Conservation (phyloP, 2,113 vertebrate genomes). For the Hucho hucho region DNA sequence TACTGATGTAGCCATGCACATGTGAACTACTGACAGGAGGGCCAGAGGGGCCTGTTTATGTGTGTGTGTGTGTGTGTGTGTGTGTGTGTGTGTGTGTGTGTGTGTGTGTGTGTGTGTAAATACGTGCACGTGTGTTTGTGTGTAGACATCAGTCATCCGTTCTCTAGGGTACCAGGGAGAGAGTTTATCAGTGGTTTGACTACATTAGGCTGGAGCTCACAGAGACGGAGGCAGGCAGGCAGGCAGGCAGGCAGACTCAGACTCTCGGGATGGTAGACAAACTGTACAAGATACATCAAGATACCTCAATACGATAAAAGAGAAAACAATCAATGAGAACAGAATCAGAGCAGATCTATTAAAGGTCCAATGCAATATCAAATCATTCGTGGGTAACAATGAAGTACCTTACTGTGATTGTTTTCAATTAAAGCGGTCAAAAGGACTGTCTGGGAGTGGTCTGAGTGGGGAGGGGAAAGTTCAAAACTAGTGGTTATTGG, state of each 20-base stretch:
- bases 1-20: slow-evolving; percentile 27
- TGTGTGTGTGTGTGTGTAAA: slow-evolving; percentile 11
- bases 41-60: background rate
- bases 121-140: background rate
- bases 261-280: slow-evolving; percentile 11
- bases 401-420: no score
- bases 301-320: no score
- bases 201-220: slow-evolving; percentile 30
- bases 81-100: slow-evolving; percentile 20
- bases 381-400: no score
- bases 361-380: no score
- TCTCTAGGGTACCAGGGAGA: slow-evolving; percentile 42
- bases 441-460: no score
- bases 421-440: no score
- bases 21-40: slow-evolving; percentile 5
- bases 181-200: slow-evolving; percentile 50
- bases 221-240: background rate
- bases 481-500: no score
- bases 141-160: slow-evolving; percentile 31
- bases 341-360: no score
- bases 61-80: slow-evolving; percentile 21
- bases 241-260: background rate
- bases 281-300: no score
- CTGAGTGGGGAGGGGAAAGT: no score
- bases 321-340: no score